Base-by-base conservation (phyloP, 2,888 invertebrate genomes). In the Anagyrus pseudococci region DNA sequence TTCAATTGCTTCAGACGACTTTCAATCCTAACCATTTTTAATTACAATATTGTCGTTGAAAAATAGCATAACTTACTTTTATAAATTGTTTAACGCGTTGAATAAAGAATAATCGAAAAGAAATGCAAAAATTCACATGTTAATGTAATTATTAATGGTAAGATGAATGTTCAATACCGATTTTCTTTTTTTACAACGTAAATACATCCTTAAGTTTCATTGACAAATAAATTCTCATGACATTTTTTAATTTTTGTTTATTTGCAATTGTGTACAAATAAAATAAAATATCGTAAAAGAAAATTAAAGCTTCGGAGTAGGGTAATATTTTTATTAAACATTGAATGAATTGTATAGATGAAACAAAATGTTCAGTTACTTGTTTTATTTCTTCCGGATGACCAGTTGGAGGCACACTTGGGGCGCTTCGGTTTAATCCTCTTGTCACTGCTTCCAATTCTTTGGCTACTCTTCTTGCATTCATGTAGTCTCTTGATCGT, bases 401-500 rank as follows among this genome's bases (percentile, higher is more conserved):
- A 25, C 92, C 89, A 13, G 91, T 92, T 0, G 99, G 98, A n/a
- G 99, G 98, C 1, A 98, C 91, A 54, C 98, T 96, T 0, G 98
- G 98, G 73, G 94, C 89, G 82, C 97, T 97, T 57, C 97, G 85
- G 80, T 98, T 98, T 1, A 99, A 84, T 0, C 98, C 98, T 70
- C 98, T 85, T 0, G 97, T 98, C 40, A 96, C 92, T 0, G 91
- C 92, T 82, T 99, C 99, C 78, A 98, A 84, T 80, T 98, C 98
- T 79, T 98, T 98, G 37, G 97, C 93, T 2, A 99, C 98, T 41
- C 98, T 85, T 13, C 96, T 85, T 0, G 98, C 96, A 82, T 97
- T 97, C 95, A 97, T 97, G 77, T 98, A 98, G 74, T 99, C 99
- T 37, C 97, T 87, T 44, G 95, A 95, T 25, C 97, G 84, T 80